phyloP scores from a whole-genome alignment of 1,140 invertebrate species.

The Papilio helenus region DNA sequence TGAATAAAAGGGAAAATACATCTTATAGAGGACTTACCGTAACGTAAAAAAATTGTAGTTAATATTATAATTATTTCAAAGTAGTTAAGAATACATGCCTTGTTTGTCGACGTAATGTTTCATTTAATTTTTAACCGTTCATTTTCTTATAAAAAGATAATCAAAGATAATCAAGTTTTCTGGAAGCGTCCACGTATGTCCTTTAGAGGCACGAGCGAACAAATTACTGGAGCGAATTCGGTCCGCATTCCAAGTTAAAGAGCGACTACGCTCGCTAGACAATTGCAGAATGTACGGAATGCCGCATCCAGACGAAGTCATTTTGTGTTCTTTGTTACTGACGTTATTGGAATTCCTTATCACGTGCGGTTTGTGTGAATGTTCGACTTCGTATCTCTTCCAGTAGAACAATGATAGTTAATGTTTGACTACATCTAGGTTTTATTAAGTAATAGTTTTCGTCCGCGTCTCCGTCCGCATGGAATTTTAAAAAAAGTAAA shows the following conservation, averaged over 20 bases:
- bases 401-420: not conserved
- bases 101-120: too few relatives aligned
- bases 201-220: constrained; percentile 31
- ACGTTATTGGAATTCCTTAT: constrained; percentile 18
- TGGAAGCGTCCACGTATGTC: constrained; percentile 8
- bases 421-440: not conserved
- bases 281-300: constrained; percentile 26
- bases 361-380: constrained; percentile 17
- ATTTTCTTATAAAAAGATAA: not conserved
- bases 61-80: too few relatives aligned
- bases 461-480: too few relatives aligned
- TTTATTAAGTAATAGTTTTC: not conserved
- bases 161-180: constrained; percentile 19
- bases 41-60: too few relatives aligned
- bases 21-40: too few relatives aligned
- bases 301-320: constrained; percentile 30
- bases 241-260: constrained; percentile 32
- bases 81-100: too few relatives aligned
- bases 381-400: constrained; percentile 25
- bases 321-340: constrained; percentile 35
- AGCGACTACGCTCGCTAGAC: constrained; percentile 27
- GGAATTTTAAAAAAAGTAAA: too few relatives aligned
- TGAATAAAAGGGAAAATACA: not conserved
- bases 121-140: not conserved
- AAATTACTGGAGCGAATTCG: constrained; percentile 28